Base-by-base conservation (phyloP, 2,888 invertebrate genomes). In the Tridacna gigas region DNA sequence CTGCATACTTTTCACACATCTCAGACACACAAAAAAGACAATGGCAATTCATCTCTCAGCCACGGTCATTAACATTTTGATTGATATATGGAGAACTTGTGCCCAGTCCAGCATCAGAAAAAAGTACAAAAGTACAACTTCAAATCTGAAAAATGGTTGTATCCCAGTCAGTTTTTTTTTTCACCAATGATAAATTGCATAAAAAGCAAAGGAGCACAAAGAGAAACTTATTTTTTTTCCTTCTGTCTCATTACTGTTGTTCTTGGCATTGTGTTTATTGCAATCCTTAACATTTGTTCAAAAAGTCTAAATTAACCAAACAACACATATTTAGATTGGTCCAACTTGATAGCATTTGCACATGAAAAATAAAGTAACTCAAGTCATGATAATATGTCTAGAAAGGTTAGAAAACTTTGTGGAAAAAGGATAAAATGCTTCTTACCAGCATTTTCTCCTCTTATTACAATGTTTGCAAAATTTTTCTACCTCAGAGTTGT, bases 11-110 rank as follows among this genome's bases (percentile, higher is more conserved):
- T 61, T 18, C 22, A 45, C 75, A 63, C 28, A 45, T 75, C 47
- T 63, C 75, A 63, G 61, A 61, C 63, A 71, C 37, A 4, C 18
- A 71, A 71, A 71, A 69, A 71, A 71, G 71, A 71, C 71, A 71
- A 51, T 71, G 47, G 56, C 71, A 51, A 48, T 71, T 51, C 71
- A 71, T 71, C 71, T 71, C 25, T 71, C 71, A 51, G 13, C 51
- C 28, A 71, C 22, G 71, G 71, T 71, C 71, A 71, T 71, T 71
- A 71, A 25, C 51, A 51, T 25, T 71, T n/a, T 71, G 71, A 71
- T 71, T 71, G 71, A 71, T 71, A 13, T 51, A 48, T 9, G 20
- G 25, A 47, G 25, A 47, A 15, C 71, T 71, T 22, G 51, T 71
- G 71, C 71, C 71, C 45, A 47, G 71, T 71, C 71, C 51, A 51